Conservation (phyloP, 1,140 invertebrate species). For the Drosophila ironensis region DNA sequence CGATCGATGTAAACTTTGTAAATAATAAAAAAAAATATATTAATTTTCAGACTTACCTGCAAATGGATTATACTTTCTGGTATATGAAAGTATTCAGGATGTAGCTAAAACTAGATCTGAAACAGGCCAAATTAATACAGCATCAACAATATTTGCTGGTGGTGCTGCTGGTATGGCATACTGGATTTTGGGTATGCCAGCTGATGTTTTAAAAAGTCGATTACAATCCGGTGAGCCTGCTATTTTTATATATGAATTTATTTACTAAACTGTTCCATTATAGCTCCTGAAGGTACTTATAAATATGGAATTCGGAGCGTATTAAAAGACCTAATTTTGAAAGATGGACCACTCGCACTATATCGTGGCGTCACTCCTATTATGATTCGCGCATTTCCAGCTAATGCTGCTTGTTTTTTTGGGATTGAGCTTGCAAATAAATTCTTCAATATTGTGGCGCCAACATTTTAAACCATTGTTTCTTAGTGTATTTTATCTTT, state of each 20-base stretch:
- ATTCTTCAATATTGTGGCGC: conserved; percentile 54
- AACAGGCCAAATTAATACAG: conserved; percentile 80
- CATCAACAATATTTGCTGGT: conserved; percentile 95
- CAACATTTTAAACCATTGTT: conserved; percentile 42
- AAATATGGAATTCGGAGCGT: conserved; percentile 94
- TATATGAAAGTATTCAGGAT: conserved; percentile 95
- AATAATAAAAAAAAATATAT: background rate
- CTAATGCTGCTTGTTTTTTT: conserved; percentile 96
- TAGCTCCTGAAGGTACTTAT: conserved; percentile 94
- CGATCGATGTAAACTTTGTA: too few relatives aligned
- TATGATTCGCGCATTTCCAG: conserved; percentile 95
- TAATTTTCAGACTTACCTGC: conserved; percentile 81
- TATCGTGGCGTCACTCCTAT: conserved; percentile 94
- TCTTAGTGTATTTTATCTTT: background rate
- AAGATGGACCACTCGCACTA: conserved; percentile 90
- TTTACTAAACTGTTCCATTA: conserved; percentile 48
- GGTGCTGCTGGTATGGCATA: conserved; percentile 98
- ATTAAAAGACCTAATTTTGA: conserved; percentile 89
- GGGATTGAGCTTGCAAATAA: conserved; percentile 82
- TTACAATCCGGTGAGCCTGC: conserved; percentile 91
- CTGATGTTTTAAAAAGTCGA: conserved; percentile 98
- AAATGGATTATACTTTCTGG: conserved; percentile 98
- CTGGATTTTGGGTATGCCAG: conserved; percentile 98
- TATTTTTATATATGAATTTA: background rate
- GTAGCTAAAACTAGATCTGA: conserved; percentile 82